phyloP scores from a whole-genome alignment of 2,888 invertebrate genomes.

The Odontocolon sp. region DNA sequence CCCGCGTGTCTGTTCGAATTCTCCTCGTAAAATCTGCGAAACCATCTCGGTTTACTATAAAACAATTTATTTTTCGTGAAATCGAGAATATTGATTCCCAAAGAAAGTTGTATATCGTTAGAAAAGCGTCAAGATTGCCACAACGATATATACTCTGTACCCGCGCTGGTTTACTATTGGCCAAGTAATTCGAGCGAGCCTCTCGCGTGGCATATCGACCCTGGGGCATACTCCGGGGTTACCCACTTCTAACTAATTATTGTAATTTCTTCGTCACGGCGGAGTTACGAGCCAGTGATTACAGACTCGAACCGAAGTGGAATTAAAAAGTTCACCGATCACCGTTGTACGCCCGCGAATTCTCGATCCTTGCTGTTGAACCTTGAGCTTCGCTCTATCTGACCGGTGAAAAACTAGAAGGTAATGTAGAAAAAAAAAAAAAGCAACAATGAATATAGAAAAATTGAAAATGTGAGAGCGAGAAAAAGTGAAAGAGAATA shows the following conservation, averaged over 20 bases:
- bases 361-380: slow-evolving; percentile 4
- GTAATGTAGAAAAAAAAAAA: not conserved
- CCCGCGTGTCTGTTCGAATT: not conserved
- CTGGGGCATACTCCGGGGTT: not conserved
- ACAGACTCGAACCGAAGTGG: slow-evolving; percentile 56
- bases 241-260: slow-evolving; percentile 42
- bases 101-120: not conserved
- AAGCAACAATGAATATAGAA: not conserved
- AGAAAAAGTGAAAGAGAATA: not conserved
- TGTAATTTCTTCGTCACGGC: slow-evolving; percentile 55
- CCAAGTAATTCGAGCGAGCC: not conserved
- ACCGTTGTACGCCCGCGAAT: not conserved
- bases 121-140: too few relatives aligned
- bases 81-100: not conserved
- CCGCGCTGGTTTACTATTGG: not conserved
- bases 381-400: slow-evolving; percentile 13
- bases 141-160: too few relatives aligned
- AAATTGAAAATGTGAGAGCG: slow-evolving; percentile 17
- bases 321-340: slow-evolving; percentile 52
- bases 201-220: slow-evolving; percentile 43
- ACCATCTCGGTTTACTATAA: not conserved
- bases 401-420: not conserved
- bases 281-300: slow-evolving; percentile 65
- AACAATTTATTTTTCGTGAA: not conserved
- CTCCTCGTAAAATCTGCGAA: not conserved